Evolutionary conservation across 1,140 invertebrate genomes (phyloP).

Genomic region (Magallana angulata): DNA sequence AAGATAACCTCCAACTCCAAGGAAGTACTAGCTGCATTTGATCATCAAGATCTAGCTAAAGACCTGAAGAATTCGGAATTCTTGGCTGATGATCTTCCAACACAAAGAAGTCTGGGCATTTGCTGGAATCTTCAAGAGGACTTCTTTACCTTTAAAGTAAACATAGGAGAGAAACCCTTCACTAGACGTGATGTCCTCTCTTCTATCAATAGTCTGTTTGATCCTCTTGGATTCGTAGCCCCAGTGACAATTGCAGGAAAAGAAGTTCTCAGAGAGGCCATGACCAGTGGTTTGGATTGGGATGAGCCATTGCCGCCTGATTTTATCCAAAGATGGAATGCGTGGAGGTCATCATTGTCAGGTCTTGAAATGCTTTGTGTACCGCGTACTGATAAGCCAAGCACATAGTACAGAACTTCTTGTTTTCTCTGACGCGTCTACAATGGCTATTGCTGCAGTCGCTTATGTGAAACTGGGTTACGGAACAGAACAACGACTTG

Average conservation of each 20-base stretch:
- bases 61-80: conserved; percentile 50
- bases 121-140: conserved; percentile 46
- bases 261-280: neutral
- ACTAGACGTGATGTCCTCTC: conserved; percentile 16
- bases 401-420: conserved; percentile 70
- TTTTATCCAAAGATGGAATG: conserved; percentile 38
- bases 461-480: conserved; percentile 31
- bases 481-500: neutral
- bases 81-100: conserved; percentile 2
- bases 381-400: neutral
- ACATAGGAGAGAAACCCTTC: neutral
- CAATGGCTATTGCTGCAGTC: conserved; percentile 30
- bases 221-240: neutral
- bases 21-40: conserved; percentile 46
- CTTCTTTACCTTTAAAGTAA: neutral
- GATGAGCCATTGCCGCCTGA: neutral
- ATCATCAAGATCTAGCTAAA: conserved; percentile 46
- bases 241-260: neutral
- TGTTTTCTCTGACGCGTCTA: conserved; percentile 47
- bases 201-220: neutral
- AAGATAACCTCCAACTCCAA: conserved; percentile 53
- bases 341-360: conserved; percentile 49
- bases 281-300: neutral
- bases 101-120: conserved; percentile 58
- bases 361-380: neutral